A percentile compares a stretch with the other conserved stretches of the same genome.
phyloP scores from a whole-genome alignment of 2,797 vertebrate genomes.

The Lophius americanus region DNA sequence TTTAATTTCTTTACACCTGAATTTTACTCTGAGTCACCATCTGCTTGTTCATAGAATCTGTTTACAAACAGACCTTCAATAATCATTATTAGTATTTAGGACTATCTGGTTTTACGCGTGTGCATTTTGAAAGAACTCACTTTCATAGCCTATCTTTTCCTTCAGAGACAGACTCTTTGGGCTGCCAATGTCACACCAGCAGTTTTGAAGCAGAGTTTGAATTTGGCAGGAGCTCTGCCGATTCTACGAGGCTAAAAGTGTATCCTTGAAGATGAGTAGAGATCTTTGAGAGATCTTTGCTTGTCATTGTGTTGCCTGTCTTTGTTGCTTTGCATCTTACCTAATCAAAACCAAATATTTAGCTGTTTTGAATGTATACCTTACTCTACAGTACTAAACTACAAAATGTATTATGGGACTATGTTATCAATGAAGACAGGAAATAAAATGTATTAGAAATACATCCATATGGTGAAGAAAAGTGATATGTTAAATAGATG shows the following conservation, averaged over 20 bases:
- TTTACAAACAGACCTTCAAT: slow-evolving; percentile 27
- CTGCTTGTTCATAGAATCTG: slow-evolving; percentile 10
- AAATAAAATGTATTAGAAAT: neutral
- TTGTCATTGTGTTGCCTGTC: slow-evolving; percentile 2
- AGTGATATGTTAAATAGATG: neutral
- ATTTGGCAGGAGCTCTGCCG: slow-evolving; percentile 19
- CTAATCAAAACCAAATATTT: slow-evolving; percentile 32
- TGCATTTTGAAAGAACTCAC: slow-evolving; percentile 27
- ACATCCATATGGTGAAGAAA: neutral
- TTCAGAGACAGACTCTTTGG: slow-evolving; percentile 40
- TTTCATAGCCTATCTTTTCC: slow-evolving; percentile 38
- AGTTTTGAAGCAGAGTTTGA: slow-evolving; percentile 29
- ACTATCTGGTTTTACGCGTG: slow-evolving; percentile 17
- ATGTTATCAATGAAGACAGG: neutral
- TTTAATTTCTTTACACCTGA: neutral
- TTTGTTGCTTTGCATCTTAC: slow-evolving; percentile 8
- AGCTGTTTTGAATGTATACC: neutral
- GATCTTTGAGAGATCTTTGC: too few relatives aligned
- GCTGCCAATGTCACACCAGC: slow-evolving; percentile 15
- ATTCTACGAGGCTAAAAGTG: slow-evolving; percentile 30
- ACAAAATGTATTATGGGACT: neutral
- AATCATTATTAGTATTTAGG: slow-evolving; percentile 23
- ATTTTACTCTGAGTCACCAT: neutral
- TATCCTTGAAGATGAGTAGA: slow-evolving; percentile 23
- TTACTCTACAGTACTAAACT: neutral